Conservation (phyloP, 2,888 invertebrate genomes). For the Dolomedes plantarius region DNA sequence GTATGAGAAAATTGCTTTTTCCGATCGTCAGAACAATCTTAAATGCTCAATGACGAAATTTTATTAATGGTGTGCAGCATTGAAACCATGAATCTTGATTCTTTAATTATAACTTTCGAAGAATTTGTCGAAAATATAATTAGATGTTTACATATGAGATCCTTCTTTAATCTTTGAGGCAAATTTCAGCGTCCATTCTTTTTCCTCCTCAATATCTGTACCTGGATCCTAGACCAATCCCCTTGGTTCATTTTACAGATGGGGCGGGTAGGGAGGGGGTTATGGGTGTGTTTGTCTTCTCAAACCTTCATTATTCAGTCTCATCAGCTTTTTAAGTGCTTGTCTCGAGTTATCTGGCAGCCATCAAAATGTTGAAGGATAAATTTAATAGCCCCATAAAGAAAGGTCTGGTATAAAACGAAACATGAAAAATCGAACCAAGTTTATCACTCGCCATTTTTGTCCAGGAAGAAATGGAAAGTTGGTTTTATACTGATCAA, state of each 20-base stretch:
- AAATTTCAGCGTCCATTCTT: neutral
- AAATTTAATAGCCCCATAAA: conserved; percentile 51
- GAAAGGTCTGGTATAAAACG: neutral
- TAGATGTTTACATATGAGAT: conserved; percentile 18
- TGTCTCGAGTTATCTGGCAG: conserved; percentile 57
- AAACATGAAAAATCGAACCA: neutral
- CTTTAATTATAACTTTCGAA: conserved; percentile 13
- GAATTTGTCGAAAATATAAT: conserved; percentile 10
- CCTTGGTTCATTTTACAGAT: conserved; percentile 1
- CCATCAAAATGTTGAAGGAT: conserved; percentile 62
- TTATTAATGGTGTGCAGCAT: neutral
- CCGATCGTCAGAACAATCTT: neutral
- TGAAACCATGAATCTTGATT: conserved; percentile 13
- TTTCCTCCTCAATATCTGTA: neutral
- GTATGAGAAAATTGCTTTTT: neutral
- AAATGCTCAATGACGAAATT: neutral
- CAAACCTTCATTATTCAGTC: conserved; percentile 13
- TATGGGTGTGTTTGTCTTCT: conserved; percentile 64
- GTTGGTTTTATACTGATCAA: too few relatives aligned
- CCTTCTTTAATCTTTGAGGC: neutral
- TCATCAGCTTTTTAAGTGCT: conserved; percentile 49
- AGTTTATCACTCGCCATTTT: neutral
- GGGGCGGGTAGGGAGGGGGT: neutral
- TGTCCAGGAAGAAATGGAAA: too few relatives aligned
- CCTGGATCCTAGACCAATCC: conserved; percentile 2